phyloP scores from a whole-genome alignment of 2,797 vertebrate genomes.

The Poecile montanus region DNA sequence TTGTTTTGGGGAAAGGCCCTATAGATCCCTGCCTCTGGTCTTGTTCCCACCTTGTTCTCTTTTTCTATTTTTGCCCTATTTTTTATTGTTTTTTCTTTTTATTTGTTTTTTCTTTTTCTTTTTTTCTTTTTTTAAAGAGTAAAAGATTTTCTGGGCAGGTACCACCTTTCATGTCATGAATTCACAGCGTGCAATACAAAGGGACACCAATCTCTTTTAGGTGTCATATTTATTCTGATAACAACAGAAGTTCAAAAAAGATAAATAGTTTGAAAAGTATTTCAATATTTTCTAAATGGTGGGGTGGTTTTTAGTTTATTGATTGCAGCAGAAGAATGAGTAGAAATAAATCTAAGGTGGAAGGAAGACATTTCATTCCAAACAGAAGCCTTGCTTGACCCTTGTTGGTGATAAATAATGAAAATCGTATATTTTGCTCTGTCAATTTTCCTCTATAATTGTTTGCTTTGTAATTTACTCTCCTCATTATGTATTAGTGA shows the following conservation, averaged over 20 bases:
- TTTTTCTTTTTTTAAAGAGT: neutral
- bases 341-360: neutral
- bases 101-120: no score
- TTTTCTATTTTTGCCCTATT: neutral
- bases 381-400: neutral
- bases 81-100: rapidly evolving
- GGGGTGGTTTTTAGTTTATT: neutral
- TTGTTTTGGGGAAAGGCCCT: neutral
- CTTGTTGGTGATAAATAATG: neutral
- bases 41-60: neutral
- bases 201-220: neutral
- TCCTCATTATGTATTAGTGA: no score
- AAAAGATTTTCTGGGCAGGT: neutral
- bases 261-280: neutral
- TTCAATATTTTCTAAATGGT: neutral
- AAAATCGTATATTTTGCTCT: neutral
- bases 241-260: neutral
- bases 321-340: neutral
- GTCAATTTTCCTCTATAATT: neutral
- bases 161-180: neutral
- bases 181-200: neutral
- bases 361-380: neutral
- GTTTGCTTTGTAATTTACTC: neutral
- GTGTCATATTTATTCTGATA: neutral
- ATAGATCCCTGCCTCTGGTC: neutral